phyloP scores from a whole-genome alignment of 2,797 vertebrate species.

The Alectoris magna region DNA sequence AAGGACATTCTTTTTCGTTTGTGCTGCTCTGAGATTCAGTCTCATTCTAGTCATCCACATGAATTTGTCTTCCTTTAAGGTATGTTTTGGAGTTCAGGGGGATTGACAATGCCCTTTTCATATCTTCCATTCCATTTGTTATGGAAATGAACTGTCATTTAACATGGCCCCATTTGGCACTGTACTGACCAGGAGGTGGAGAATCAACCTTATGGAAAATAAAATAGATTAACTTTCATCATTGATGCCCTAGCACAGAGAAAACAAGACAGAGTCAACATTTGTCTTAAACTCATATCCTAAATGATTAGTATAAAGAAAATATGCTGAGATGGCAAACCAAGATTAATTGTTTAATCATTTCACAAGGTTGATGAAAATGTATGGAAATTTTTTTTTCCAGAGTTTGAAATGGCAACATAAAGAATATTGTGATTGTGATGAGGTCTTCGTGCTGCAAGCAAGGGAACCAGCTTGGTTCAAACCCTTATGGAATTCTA shows the following conservation, averaged over 20 bases:
- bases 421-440: not conserved
- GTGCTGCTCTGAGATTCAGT: not conserved
- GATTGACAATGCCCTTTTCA: not conserved
- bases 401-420: not conserved
- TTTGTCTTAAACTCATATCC: conserved; percentile 17
- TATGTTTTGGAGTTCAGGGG: not conserved
- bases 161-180: not conserved
- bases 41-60: not conserved
- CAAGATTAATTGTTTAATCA: not conserved
- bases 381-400: not conserved
- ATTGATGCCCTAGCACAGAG: not conserved
- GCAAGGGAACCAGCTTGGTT: not conserved
- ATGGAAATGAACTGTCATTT: conserved; percentile 40
- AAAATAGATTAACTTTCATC: conserved; percentile 22
- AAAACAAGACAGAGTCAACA: not conserved
- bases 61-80: not conserved
- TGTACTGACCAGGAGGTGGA: not conserved
- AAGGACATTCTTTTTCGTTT: not conserved
- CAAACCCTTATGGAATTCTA: not conserved
- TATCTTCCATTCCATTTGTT: conserved; percentile 29
- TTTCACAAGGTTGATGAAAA: not conserved
- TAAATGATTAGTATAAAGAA: not conserved
- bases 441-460: not conserved
- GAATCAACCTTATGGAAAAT: conserved; percentile 24
- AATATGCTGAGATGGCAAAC: not conserved